Percentiles rank a stretch among this genome's conserved stretches.
phyloP scores from a whole-genome alignment of 2,797 vertebrate genomes.

The Arnoldichthys spilopterus region DNA sequence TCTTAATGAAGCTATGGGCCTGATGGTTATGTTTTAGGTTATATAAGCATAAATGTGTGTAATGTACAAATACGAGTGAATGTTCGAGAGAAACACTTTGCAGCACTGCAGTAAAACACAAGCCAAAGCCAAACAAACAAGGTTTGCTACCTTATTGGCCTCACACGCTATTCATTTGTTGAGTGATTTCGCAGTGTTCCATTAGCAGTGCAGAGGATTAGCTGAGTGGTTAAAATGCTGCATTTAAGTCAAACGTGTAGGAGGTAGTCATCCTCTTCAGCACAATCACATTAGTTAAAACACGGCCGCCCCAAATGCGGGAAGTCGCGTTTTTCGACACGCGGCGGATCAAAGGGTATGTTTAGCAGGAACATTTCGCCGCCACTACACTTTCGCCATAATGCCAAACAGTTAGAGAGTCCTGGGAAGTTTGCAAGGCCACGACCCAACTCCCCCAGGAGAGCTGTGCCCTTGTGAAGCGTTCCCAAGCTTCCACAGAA shows the following conservation, averaged over 20 bases:
- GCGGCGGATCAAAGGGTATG: conserved; percentile 18
- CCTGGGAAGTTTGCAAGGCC: conserved; percentile 9
- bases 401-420: conserved; percentile 20
- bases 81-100: neutral
- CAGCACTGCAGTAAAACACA: conserved; percentile 11
- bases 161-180: conserved; percentile 24
- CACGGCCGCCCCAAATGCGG: conserved; percentile 31
- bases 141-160: conserved; percentile 18
- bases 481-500: conserved; percentile 14
- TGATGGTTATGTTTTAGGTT: no score
- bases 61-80: neutral
- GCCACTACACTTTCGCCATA: neutral
- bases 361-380: conserved; percentile 25
- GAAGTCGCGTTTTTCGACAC: conserved; percentile 26
- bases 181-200: conserved; percentile 40
- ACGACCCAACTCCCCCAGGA: conserved; percentile 19
- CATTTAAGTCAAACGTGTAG: conserved; percentile 50
- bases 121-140: conserved; percentile 27
- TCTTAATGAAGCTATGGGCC: no score
- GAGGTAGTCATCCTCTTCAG: conserved; percentile 50
- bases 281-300: conserved; percentile 48
- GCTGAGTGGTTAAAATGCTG: conserved; percentile 47
- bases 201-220: conserved; percentile 41
- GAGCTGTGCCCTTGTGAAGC: conserved; percentile 37
- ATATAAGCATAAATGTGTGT: no score